Evolutionary conservation across 2,113 vertebrate genomes (phyloP), one percentile per base, ranked within the genome.

Genomic region (Oophaga pumilio): DNA sequence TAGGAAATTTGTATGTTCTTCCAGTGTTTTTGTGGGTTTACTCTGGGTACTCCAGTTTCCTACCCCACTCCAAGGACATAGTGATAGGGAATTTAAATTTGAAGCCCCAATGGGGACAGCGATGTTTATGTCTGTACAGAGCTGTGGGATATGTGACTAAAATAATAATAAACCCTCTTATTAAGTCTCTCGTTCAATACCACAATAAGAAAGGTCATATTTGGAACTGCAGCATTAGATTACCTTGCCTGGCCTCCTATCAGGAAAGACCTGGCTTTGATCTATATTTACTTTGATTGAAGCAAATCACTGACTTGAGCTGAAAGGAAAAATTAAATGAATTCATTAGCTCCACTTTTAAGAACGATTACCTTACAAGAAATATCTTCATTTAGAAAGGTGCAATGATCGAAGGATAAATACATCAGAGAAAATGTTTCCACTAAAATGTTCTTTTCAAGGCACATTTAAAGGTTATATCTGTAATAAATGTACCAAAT

Each of bases 371-470:
- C 60, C 20, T 20, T 62, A 22, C 22, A 7, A 8, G 18, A 62
- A 62, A 62, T 22, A 62, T 73, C 69, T 73, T 33, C 22, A 43
- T 73, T 73, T 73, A 73, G 20, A 28, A 73, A 73, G 20, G 60
- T 20, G 24, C 24, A 56, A 57, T 79, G 24, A 79, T 57, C 14
- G 76, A 52, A 57, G 56, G 17, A 79, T 56, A 79, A 59, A 79
- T 14, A 79, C 76, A 57, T 79, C n/a, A 79, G 53, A 79, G 53
- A 24, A 57, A 59, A 26, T 53, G 8, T 59, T 20, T 76, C 49
- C 50, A 11, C 8, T 76, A 76, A 20, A 76, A 53, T 59, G 76
- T 79, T 57, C 57, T 28, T 79, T 59, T 79, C 56, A 59, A 76
- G 53, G 76, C 56, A 56, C 50, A 59, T 26, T 79, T 57, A 26